Base-by-base conservation (phyloP, 2,797 vertebrate species). In the Morelia viridis region DNA sequence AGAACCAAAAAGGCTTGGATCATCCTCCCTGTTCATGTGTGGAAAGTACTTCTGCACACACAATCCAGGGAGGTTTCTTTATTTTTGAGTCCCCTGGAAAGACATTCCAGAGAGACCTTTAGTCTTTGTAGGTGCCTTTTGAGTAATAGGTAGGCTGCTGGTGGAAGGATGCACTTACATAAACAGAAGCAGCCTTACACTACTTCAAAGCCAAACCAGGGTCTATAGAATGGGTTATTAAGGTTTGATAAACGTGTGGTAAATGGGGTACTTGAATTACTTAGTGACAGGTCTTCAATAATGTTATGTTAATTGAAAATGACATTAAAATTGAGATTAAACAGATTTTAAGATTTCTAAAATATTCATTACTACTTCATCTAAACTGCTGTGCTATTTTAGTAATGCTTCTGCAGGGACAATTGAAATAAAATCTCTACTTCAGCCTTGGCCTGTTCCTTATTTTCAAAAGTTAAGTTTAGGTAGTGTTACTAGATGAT, bases 21-120 rank as follows among this genome's bases (percentile, higher is more conserved):
- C 80, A 57, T 28, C 28, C 58, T 61, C 50, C 28, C 50, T 90
- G 15, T 57, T 60, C 68, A 22, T 87, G 65, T 90, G 19, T n/a
- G 26, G 57, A 86, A 87, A n/a, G 15, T 56, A 90, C 85, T 92
- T 83, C 50, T 87, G 60, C 65, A 83, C 12, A 57, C 58, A 65
- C 57, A 65, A 5, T 71, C 68, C 1, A 80, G 50, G 31, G 85
- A n/a, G 46, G 22, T 56, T 31, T 84, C 35, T 56, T 41, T 61
- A 50, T 76, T 92, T 90, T 61, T 35, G 12, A 64, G 35, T 60
- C 50, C 9, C 50, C 71, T 65, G 50, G 57, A 90, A 92, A 92
- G 89, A 15, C 41, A 83, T 88, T 91, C 87, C 62, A 68, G 80
- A 85, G 31, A 60, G n/a, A 68, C 80, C 80, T 57, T 35, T 61